A percentile compares a stretch with the other conserved stretches of the same genome.
phyloP scores from a whole-genome alignment of 2,113 vertebrate species.

The Malurus cyaneus region DNA sequence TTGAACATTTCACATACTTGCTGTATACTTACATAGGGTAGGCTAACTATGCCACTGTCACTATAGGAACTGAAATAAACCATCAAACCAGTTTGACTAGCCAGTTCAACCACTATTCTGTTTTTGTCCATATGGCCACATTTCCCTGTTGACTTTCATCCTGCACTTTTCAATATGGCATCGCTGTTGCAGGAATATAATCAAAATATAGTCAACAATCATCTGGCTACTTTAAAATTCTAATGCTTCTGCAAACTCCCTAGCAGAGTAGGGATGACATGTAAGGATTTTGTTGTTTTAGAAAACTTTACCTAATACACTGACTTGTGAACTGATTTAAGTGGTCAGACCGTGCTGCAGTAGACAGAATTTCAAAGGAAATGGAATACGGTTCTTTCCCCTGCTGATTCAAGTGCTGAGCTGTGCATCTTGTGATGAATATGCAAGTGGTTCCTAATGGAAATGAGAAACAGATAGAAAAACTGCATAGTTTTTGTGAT shows the following conservation, averaged over 20 bases:
- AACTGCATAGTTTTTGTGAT: background rate
- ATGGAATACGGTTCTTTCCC: background rate
- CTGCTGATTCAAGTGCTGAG: background rate
- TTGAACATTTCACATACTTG: background rate
- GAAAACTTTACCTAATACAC: background rate
- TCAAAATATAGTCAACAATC: background rate
- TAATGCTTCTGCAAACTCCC: background rate
- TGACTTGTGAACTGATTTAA: background rate
- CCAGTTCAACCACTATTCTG: background rate
- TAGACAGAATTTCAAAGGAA: slow-evolving; percentile 1
- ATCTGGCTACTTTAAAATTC: background rate
- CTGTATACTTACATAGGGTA: background rate
- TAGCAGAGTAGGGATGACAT: background rate
- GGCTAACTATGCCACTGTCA: background rate
- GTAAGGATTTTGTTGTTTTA: background rate
- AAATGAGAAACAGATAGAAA: background rate
- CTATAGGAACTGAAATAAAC: background rate
- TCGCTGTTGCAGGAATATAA: background rate
- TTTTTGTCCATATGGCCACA: background rate
- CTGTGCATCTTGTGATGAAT: background rate
- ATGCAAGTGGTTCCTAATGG: background rate
- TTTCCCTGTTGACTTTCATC: background rate
- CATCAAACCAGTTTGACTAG: background rate
- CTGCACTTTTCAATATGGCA: background rate
- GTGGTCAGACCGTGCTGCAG: background rate